Evolutionary conservation across 1,140 invertebrate species (phyloP).

Genomic region (Calosoma granatense): DNA sequence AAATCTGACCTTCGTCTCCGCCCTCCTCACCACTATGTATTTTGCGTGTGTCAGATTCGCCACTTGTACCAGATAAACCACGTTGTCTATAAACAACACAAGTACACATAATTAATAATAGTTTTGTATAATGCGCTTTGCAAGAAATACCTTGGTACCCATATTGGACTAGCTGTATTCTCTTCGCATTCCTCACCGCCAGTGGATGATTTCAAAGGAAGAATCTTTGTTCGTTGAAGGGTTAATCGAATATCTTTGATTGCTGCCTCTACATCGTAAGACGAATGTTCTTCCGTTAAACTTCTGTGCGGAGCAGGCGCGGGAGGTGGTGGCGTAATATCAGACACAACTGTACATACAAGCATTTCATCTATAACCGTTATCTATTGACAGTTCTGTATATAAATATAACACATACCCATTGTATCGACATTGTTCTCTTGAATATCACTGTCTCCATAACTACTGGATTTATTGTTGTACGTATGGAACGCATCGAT

Average conservation of each 20-base stretch:
- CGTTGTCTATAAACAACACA: conserved; percentile 33
- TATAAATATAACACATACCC: conserved; percentile 24
- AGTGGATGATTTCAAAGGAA: conserved; percentile 43
- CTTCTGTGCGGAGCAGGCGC: conserved; percentile 50
- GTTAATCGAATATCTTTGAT: conserved; percentile 73
- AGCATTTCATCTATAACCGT: neutral
- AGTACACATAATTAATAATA: neutral
- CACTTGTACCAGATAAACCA: conserved; percentile 32
- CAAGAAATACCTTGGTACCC: conserved; percentile 50
- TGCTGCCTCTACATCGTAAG: conserved; percentile 53
- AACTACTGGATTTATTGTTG: conserved; percentile 30
- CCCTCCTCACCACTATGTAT: conserved; percentile 34
- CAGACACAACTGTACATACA: conserved; percentile 16
- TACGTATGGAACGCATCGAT: conserved; percentile 41
- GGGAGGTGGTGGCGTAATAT: conserved; percentile 53
- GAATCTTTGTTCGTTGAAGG: conserved; percentile 61
- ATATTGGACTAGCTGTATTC: conserved; percentile 44
- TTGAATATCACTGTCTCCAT: conserved; percentile 38
- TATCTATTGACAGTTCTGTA: too few species aligned
- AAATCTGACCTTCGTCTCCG: conserved; percentile 32
- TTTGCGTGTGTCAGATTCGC: conserved; percentile 31
- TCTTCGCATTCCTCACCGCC: conserved; percentile 26
- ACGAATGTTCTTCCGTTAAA: conserved; percentile 26
- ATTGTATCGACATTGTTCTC: conserved; percentile 54
- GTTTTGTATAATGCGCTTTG: neutral